Evolutionary conservation across 2,113 vertebrate species (phyloP).

Genomic region (Takifugu bimaculatus): DNA sequence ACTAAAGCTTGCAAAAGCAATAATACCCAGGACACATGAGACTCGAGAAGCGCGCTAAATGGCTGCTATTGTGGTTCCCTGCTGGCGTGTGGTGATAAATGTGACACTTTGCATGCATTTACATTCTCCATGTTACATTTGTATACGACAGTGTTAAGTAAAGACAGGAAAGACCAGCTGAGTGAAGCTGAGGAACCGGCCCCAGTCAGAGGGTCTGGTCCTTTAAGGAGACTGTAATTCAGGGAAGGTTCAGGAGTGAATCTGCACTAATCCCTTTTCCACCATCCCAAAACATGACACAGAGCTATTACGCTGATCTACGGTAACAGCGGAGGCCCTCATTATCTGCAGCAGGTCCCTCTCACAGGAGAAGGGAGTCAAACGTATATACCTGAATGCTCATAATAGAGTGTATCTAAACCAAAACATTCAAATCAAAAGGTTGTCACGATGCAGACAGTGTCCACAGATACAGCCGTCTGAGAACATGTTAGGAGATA

Average conservation of each 20-base stretch:
- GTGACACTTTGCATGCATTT: constrained; percentile 11
- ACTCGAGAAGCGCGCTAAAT: constrained; percentile 6
- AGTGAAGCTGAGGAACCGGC: too few species aligned
- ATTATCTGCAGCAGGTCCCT: neutral
- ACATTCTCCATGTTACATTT: neutral
- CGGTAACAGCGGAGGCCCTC: constrained; percentile 38
- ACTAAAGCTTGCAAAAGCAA: constrained; percentile 4
- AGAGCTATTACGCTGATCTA: constrained; percentile 28
- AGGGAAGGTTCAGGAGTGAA: constrained; percentile 21
- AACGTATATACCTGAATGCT: neutral
- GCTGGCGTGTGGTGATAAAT: neutral
- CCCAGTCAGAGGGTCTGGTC: constrained; percentile 4
- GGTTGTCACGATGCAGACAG: too few species aligned
- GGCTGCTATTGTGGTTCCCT: constrained; percentile 3
- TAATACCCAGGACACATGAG: constrained; percentile 1
- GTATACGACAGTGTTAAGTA: neutral
- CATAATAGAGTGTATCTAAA: too few species aligned
- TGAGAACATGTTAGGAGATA: too few species aligned
- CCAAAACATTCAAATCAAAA: neutral
- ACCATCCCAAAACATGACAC: constrained; percentile 35
- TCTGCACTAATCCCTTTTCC: constrained; percentile 49
- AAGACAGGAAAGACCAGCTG: constrained; percentile 3
- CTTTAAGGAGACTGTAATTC: constrained; percentile 24
- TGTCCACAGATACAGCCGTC: too few species aligned
- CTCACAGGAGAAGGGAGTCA: constrained; percentile 14